phyloP scores from a whole-genome alignment of 1,140 invertebrate species.

The Onthophagus taurus region DNA sequence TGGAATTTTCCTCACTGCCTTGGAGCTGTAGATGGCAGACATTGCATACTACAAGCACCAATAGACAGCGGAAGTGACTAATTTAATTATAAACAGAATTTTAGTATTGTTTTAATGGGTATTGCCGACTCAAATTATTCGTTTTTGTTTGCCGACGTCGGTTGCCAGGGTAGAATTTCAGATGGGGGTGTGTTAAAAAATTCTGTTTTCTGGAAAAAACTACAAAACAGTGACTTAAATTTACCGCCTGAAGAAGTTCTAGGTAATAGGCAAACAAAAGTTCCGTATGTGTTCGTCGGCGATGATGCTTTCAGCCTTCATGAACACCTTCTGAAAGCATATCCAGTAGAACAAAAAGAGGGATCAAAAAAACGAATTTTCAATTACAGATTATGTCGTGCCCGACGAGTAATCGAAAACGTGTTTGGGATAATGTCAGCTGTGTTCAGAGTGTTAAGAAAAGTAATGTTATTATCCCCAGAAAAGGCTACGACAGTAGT shows the following conservation, averaged over 20 bases:
- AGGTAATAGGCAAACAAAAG: conserved; percentile 23
- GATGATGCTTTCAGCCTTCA: conserved; percentile 35
- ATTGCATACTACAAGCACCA: background rate
- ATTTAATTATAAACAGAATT: conserved; percentile 38
- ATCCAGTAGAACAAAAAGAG: conserved; percentile 29
- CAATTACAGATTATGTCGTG: conserved; percentile 35
- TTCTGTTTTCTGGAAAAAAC: conserved; percentile 17
- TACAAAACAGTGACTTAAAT: background rate
- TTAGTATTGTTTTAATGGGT: conserved; percentile 35
- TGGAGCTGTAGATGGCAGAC: conserved; percentile 34
- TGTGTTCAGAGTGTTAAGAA: conserved; percentile 38
- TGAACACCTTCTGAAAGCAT: conserved; percentile 40
- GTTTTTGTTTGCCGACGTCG: conserved; percentile 28
- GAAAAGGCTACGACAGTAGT: conserved; percentile 26
- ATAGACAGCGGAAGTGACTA: conserved; percentile 13
- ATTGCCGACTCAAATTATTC: conserved; percentile 7
- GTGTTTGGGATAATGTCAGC: conserved; percentile 43
- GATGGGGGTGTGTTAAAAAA: conserved; percentile 34
- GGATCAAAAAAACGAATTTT: conserved; percentile 32
- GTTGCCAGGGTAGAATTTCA: conserved; percentile 34
- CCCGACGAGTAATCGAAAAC: conserved; percentile 41
- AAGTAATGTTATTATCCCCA: conserved; percentile 28
- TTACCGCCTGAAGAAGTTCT: conserved; percentile 21
- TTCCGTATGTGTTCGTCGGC: conserved; percentile 31
- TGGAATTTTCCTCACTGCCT: conserved; percentile 32